Evolutionary conservation across 2,113 vertebrate genomes (phyloP).

Genomic region (Leptodactylus fuscus): DNA sequence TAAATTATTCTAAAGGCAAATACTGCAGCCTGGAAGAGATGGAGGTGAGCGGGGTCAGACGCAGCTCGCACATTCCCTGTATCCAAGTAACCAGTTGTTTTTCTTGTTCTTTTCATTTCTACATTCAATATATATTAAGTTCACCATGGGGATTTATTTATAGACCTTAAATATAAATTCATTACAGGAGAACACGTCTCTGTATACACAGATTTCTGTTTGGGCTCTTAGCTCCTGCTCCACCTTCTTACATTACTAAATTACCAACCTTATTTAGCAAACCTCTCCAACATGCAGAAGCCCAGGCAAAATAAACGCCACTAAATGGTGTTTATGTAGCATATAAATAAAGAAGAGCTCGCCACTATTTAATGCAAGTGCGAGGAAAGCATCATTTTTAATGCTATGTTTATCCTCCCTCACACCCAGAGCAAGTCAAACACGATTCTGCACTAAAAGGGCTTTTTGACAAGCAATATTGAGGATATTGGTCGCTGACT

Average conservation of each 20-base stretch:
- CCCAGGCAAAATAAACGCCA: constrained; percentile 25
- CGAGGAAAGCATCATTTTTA: constrained; percentile 24
- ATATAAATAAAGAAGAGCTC: constrained; percentile 43
- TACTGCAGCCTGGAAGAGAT: not conserved
- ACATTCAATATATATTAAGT: constrained; percentile 29
- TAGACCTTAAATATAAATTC: constrained; percentile 22
- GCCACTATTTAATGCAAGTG: constrained; percentile 26
- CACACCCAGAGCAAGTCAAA: constrained; percentile 14
- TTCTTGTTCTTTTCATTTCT: not conserved
- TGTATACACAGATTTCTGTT: not conserved
- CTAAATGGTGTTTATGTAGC: constrained; percentile 49
- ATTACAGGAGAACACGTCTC: constrained; percentile 26
- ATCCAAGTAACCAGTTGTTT: constrained; percentile 22
- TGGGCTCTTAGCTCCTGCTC: constrained; percentile 1
- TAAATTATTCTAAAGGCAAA: not conserved
- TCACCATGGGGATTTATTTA: constrained; percentile 20
- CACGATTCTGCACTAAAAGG: constrained; percentile 17
- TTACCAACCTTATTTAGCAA: constrained; percentile 26
- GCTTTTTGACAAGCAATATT: constrained; percentile 2
- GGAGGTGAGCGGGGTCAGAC: not conserved
- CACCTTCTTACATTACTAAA: constrained; percentile 23
- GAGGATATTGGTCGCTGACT: constrained; percentile 14
- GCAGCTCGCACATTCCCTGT: constrained; percentile 12
- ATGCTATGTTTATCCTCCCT: constrained; percentile 32
- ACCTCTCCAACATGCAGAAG: constrained; percentile 19